Conservation (phyloP, 2,113 vertebrate genomes). For the Hippolais icterina region DNA sequence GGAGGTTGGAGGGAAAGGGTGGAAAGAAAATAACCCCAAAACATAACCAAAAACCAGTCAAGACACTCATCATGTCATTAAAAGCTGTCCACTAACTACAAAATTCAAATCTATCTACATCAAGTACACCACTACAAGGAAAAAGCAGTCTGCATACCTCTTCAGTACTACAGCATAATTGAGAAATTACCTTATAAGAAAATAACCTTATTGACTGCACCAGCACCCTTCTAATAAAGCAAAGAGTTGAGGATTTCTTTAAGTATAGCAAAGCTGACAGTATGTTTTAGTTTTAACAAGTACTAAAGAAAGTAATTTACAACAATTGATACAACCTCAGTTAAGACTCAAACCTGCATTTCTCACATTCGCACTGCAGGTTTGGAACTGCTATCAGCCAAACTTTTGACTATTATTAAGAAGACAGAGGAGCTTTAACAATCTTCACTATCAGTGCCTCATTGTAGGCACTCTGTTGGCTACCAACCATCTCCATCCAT, state of each 20-base stretch:
- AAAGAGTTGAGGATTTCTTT: conserved; percentile 27
- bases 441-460: conserved; percentile 59
- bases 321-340: conserved; percentile 42
- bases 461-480: conserved; percentile 63
- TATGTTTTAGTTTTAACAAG: conserved; percentile 27
- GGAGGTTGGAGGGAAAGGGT: neutral
- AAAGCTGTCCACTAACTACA: conserved; percentile 6
- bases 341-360: conserved; percentile 52
- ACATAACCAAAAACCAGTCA: conserved; percentile 27
- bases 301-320: neutral
- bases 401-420: conserved; percentile 50
- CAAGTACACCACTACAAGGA: neutral
- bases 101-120: conserved; percentile 16
- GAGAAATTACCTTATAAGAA: conserved; percentile 20
- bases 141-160: conserved; percentile 33
- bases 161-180: neutral
- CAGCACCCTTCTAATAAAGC: conserved; percentile 38
- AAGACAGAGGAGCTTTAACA: conserved; percentile 59
- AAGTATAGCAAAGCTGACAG: conserved; percentile 39
- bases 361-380: conserved; percentile 51
- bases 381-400: conserved; percentile 39
- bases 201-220: conserved; percentile 25
- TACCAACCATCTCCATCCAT: conserved; percentile 67
- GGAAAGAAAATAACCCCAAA: neutral
- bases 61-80: neutral